Base-by-base conservation (phyloP, 2,113 vertebrate genomes). In the Corydoras sp. region DNA sequence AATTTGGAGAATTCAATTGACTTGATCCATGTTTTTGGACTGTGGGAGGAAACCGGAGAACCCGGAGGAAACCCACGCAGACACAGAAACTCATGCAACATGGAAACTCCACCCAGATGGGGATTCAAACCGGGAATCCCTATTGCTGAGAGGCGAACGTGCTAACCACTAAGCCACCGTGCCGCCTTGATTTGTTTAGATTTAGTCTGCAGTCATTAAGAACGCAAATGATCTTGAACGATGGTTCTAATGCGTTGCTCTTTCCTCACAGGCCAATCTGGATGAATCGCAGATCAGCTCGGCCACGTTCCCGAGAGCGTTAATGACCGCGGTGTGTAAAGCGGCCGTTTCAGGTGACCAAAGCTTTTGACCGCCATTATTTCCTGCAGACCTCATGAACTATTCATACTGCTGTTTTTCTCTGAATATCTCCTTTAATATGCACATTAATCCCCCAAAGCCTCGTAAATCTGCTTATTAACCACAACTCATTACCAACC, bases 241-340 rank as follows among this genome's bases (percentile, higher is more conserved):
- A 29, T 29, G 12, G 13, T 58, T 29, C 15, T 10, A 62, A 48
- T 61, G n/a, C 56, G 13, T 58, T 24, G 31, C 74, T 59, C 86
- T 75, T 81, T 43, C 7, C 3, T 48, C 68, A 85, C 83, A 98
- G 97, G 95, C 92, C 74, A 95, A 95, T 87, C 89, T 99, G 74
- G 94, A 97, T 50, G 97, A 98, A 76, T 90, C 86, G 84, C 93
- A 97, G 89, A 95, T 95, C 92, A 98, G 92, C 90, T 97, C 97
- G 76, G 91, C 94, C 77, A 88, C 92, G 81, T 99, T 99, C 91
- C 92, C 98, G 87, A 93, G 96, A 92, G 95, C 95, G 89, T 89
- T 99, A 93, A 98, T 97, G 95, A 98, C 95, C 60, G 93, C 95
- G 35, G 95, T 99, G 84, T 98, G 97, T 88, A 98, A 98, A 89